These are phyloP conservation scores for Nycticryphes semicollaris DNA, from an alignment of 2,113 vertebrate genomes.

Conservation along the genomic window DNA sequence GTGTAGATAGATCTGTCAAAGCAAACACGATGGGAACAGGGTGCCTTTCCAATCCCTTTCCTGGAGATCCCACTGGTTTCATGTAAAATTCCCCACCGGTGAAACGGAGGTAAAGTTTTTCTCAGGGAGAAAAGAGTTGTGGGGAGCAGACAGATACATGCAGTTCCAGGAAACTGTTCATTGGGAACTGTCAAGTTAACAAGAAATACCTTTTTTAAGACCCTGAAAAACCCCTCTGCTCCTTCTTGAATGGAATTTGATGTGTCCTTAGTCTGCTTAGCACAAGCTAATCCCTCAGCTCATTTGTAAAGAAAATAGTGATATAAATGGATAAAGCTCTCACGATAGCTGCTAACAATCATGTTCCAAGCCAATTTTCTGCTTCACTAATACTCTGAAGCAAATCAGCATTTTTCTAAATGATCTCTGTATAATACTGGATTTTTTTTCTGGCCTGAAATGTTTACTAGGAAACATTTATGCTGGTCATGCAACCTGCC, in stretches of 20 bases:
- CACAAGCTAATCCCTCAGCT: neutral
- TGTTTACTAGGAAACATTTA: neutral
- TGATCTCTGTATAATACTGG: neutral
- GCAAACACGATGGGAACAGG: rapidly evolving
- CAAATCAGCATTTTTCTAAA: constrained; percentile 39
- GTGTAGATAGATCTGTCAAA: neutral
- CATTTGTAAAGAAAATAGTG: constrained; percentile 30
- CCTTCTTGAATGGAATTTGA: neutral
- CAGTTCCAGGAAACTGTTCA: neutral
- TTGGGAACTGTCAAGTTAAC: neutral
- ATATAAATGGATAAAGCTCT: constrained; percentile 36
- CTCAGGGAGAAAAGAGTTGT: neutral
- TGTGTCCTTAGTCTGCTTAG: neutral
- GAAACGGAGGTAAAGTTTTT: neutral
- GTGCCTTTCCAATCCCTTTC: neutral
- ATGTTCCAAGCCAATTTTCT: constrained; percentile 41
- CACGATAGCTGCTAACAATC: constrained; percentile 27
- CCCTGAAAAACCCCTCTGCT: neutral
- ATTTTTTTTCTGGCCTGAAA: neutral
- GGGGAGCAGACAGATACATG: neutral
- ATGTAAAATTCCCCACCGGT: neutral
- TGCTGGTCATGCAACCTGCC: neutral
- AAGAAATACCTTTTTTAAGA: neutral
- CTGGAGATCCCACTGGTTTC: neutral
- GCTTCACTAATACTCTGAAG: constrained; percentile 21